Base-by-base conservation (phyloP, 2,888 invertebrate species). In the Endotricha flammealis region DNA sequence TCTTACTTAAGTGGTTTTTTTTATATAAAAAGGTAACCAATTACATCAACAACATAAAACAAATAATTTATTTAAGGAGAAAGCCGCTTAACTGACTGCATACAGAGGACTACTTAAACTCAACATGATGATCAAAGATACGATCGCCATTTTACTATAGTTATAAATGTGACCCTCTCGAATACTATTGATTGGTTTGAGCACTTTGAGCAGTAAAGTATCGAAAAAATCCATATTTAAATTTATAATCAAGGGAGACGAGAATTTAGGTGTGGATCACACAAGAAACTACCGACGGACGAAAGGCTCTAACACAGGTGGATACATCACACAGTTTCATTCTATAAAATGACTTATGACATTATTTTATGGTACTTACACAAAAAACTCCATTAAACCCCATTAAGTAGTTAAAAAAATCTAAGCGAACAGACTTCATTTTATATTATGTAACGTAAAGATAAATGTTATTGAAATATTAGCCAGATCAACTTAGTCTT, bases 221-320 rank as follows among this genome's bases (percentile, higher is more conserved):
- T 58, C 56, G 56, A 61, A 61, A 64, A 68, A 68, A 63, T 63
- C 39, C 45, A 44, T 62, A 64, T 69, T 67, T 61, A 64, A 70
- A 68, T 62, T 55, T 66, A 67, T 68, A 71, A 74, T 71, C 53
- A 56, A 57, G 55, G 53, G 59, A 56, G 58, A 58, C 61, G 55
- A 62, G 56, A 28, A 16, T 9, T 16, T 10, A 4, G 65, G 59
- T 54, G n/a, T n/a, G n/a, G n/a, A n/a, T n/a, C n/a, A n/a, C n/a
- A n/a, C n/a, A n/a, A n/a, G n/a, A n/a, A n/a, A n/a, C n/a, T n/a
- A n/a, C n/a, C n/a, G n/a, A n/a, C n/a, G n/a, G n/a, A n/a, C n/a
- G n/a, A n/a, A n/a, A n/a, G n/a, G n/a, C n/a, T n/a, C n/a, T n/a
- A n/a, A n/a, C n/a, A n/a, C n/a, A n/a, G n/a, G n/a, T n/a, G n/a